These are phyloP conservation scores for Tetrax tetrax DNA, from an alignment of 2,113 vertebrate genomes.

Conservation along the genomic window DNA sequence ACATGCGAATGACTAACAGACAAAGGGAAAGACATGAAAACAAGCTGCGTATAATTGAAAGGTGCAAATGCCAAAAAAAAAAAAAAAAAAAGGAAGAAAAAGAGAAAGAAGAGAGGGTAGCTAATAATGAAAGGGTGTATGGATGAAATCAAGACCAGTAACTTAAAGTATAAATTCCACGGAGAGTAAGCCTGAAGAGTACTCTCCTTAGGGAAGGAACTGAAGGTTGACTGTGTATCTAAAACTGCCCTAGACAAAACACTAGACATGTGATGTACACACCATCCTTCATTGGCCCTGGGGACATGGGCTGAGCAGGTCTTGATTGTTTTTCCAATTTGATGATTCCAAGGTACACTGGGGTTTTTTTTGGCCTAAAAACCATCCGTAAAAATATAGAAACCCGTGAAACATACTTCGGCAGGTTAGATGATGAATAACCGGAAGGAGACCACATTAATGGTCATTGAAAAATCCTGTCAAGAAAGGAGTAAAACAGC, in stretches of 20 bases:
- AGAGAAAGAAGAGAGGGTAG: not conserved
- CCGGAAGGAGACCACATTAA: not conserved
- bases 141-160: not conserved
- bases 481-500: not conserved
- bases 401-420: conserved; percentile 15
- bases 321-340: conserved; percentile 50
- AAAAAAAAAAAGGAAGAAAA: no score
- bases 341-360: conserved; percentile 27
- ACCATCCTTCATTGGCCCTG: not conserved
- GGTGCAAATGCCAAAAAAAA: not conserved
- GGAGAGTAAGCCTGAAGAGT: not conserved
- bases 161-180: not conserved
- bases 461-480: not conserved
- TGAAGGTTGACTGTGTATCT: not conserved
- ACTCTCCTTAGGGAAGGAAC: not conserved
- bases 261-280: not conserved
- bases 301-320: conserved; percentile 1
- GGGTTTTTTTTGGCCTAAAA: conserved; percentile 37
- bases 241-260: conserved; percentile 21
- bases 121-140: not conserved
- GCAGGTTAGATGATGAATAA: conserved; percentile 21
- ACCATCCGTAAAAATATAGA: conserved; percentile 3
- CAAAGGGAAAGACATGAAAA: not conserved
- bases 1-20: not conserved
- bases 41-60: not conserved